Percentiles rank a stretch among this genome's conserved stretches.
Conservation (phyloP, 2,888 invertebrate genomes). For the Priocnemis perturbator region DNA sequence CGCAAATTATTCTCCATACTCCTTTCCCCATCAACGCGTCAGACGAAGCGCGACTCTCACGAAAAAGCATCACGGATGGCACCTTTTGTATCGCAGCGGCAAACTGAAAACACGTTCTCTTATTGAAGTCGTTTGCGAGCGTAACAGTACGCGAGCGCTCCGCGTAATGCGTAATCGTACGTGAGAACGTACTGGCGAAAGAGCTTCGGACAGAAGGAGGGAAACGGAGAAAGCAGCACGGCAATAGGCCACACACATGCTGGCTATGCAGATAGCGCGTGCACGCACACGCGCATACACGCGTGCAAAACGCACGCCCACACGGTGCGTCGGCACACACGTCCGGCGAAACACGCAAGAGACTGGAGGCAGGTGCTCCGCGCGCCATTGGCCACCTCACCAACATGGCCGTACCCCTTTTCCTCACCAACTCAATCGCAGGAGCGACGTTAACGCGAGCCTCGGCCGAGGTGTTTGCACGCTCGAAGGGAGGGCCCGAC, state of each 20-base stretch:
- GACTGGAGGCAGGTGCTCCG: slow-evolving; percentile 74
- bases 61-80: too few species aligned
- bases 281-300: slow-evolving; percentile 46
- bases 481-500: slow-evolving; percentile 33
- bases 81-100: too few species aligned
- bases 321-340: slow-evolving; percentile 63
- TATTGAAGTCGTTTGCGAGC: too few species aligned
- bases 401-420: slow-evolving; percentile 74
- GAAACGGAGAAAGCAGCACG: slow-evolving; percentile 1
- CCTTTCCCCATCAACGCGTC: too few species aligned
- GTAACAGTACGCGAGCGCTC: too few species aligned
- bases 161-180: too few species aligned
- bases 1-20: too few species aligned
- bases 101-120: too few species aligned
- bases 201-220: background rate
- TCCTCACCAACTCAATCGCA: slow-evolving; percentile 61
- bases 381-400: slow-evolving; percentile 74
- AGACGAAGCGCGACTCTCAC: too few species aligned
- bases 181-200: too few species aligned
- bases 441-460: slow-evolving; percentile 62
- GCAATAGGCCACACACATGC: too few species aligned
- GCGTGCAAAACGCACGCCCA: slow-evolving; percentile 64
- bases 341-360: slow-evolving; percentile 64
- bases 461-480: slow-evolving; percentile 48
- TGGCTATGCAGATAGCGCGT: slow-evolving; percentile 9